phyloP scores from a whole-genome alignment of 2,888 invertebrate species.

The Nowickia ferox region DNA sequence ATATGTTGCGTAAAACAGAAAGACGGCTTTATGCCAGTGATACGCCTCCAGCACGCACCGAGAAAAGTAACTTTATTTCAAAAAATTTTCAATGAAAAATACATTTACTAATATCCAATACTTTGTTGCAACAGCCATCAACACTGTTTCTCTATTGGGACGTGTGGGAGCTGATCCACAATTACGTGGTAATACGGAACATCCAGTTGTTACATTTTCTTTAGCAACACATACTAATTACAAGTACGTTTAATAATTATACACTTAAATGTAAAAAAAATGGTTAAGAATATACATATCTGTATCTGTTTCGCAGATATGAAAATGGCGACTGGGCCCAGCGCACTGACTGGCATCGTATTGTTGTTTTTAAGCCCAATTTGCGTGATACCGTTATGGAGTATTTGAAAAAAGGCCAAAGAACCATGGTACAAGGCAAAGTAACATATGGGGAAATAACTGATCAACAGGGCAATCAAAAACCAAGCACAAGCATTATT shows the following conservation, averaged over 20 bases:
- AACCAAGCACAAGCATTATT: slow-evolving; percentile 90
- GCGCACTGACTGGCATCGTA: slow-evolving; percentile 95
- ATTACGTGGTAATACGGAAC: slow-evolving; percentile 90
- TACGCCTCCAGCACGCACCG: slow-evolving; percentile 60
- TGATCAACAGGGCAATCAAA: slow-evolving; percentile 89
- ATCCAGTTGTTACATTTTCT: slow-evolving; percentile 94
- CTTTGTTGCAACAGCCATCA: slow-evolving; percentile 86
- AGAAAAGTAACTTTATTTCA: slow-evolving; percentile 68
- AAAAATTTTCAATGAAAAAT: neutral
- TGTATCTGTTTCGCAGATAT: slow-evolving; percentile 81
- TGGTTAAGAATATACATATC: slow-evolving; percentile 18
- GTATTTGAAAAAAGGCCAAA: slow-evolving; percentile 93
- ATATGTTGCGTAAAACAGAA: slow-evolving; percentile 3
- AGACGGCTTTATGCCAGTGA: slow-evolving; percentile 56
- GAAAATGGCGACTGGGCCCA: slow-evolving; percentile 91
- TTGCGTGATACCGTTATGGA: slow-evolving; percentile 91
- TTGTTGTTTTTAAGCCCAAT: slow-evolving; percentile 93
- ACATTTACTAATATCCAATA: neutral
- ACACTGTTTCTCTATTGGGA: slow-evolving; percentile 92
- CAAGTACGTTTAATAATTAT: slow-evolving; percentile 83
- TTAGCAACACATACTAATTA: slow-evolving; percentile 95
- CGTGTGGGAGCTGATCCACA: slow-evolving; percentile 95
- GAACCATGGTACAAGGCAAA: slow-evolving; percentile 92
- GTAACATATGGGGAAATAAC: slow-evolving; percentile 93
- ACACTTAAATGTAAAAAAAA: neutral